Base-by-base conservation (phyloP, 2,888 invertebrate species). In the Malthinus flaveolus region DNA sequence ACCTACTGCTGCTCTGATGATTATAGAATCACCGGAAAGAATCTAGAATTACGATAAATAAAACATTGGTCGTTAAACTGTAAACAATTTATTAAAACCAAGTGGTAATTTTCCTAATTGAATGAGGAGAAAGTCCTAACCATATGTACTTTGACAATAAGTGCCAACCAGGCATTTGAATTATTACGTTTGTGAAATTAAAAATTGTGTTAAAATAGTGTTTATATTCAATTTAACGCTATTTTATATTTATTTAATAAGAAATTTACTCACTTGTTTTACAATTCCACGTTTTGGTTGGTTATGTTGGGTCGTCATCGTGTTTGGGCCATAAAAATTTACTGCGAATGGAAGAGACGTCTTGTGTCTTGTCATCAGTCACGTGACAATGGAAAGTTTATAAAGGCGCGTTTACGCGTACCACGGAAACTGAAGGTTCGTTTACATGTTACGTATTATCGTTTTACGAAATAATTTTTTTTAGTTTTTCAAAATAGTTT, bases 21-120 rank as follows among this genome's bases (percentile, higher is more conserved):
- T 89, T 59, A 99, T 86, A 56, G 97, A 91, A 81, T 99, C 99
- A 56, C 98, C 99, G 60, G 98, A 97, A 62, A 95, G 84, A 63
- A 98, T 90, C 97, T 98, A 67, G 46, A 42, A 39, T 23, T 23
- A 5, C 23, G 23, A 39, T 15, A 42, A 42, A 42, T 42, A 15
- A 42, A 15, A 10, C 9, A 15, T 42, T 42, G 15, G n/a, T 13
- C 5, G 5, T 5, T 11, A 42, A 39, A 1, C 6, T 5, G 39
- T 13, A 13, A 8, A 15, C 39, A 42, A 13, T 23, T 23, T 8
- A 15, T 3, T 42, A 9, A 6, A 42, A 15, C n/a, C n/a, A 6
- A 6, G 10, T 23, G n/a, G 1, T 2, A 9, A 42, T 15, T 42
- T 42, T 9, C 1, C 1, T 23, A 42, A 42, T 5, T 42, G 9